phyloP scores from a whole-genome alignment of 2,113 vertebrate genomes.

The Phylloscopus trochiloides region DNA sequence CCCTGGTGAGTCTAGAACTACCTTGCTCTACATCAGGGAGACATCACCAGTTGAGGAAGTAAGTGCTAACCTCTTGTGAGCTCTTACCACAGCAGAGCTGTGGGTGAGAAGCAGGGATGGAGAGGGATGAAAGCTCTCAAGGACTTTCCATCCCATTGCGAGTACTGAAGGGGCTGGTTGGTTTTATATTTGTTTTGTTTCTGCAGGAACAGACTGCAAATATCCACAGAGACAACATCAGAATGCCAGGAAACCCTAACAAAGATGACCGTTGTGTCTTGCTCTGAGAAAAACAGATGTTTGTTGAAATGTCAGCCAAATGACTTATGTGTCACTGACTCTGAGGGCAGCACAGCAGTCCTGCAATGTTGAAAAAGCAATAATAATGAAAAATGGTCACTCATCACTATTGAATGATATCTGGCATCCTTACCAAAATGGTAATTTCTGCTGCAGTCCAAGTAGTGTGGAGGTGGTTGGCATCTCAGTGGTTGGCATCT shows the following conservation, averaged over 20 bases:
- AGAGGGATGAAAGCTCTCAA: neutral
- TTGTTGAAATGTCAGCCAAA: slow-evolving; percentile 45
- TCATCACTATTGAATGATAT: neutral
- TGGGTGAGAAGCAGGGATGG: fast-evolving
- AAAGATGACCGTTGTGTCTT: slow-evolving; percentile 16
- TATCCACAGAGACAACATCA: slow-evolving; percentile 14
- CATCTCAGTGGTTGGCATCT: neutral
- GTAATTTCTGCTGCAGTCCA: neutral
- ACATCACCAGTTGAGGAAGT: neutral
- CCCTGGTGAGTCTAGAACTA: neutral
- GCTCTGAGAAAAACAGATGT: slow-evolving; percentile 1
- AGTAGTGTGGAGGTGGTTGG: neutral
- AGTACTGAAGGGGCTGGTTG: neutral
- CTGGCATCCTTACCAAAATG: neutral
- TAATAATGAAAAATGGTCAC: neutral
- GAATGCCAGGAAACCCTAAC: neutral
- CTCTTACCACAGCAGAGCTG: neutral
- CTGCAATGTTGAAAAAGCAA: neutral
- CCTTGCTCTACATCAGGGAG: neutral
- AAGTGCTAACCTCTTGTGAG: neutral
- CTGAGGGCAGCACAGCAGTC: neutral
- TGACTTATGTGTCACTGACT: neutral
- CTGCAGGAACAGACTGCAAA: slow-evolving; percentile 40
- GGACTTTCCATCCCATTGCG: neutral
- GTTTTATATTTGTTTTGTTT: slow-evolving; percentile 35